Evolutionary conservation across 2,113 vertebrate species (phyloP).

Genomic region (Prolemur simus): DNA sequence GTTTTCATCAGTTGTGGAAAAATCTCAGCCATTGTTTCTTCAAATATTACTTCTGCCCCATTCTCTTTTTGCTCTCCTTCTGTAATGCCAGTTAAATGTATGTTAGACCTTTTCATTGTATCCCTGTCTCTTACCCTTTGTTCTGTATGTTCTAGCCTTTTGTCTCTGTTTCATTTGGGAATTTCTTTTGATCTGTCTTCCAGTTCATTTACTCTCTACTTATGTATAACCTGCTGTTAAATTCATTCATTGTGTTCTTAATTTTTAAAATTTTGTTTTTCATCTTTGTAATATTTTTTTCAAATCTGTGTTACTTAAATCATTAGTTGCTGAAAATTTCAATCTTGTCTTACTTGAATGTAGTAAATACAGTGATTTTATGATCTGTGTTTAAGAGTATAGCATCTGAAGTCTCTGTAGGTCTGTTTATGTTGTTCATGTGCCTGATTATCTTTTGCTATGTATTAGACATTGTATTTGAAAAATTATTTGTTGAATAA

Average conservation of each 20-base stretch:
- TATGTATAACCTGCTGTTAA: neutral
- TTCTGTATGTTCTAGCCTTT: neutral
- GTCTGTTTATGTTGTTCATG: neutral
- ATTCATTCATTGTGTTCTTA: neutral
- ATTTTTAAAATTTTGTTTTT: neutral
- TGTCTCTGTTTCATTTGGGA: neutral
- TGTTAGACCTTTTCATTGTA: neutral
- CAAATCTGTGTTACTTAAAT: neutral
- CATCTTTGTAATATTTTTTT: constrained; percentile 11
- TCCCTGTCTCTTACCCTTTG: neutral
- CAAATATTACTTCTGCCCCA: neutral
- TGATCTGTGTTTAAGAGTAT: neutral
- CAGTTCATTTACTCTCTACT: neutral
- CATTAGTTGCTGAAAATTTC: neutral
- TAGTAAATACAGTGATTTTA: neutral
- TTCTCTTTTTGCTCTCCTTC: neutral
- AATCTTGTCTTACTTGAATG: neutral
- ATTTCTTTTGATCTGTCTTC: neutral
- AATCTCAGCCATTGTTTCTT: neutral
- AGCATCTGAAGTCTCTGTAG: neutral
- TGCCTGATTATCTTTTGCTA: constrained; percentile 2
- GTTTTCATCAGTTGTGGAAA: constrained; percentile 34
- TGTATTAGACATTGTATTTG: neutral
- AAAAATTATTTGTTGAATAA: constrained; percentile 23
- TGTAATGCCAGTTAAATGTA: neutral